phyloP scores from a whole-genome alignment of 1,140 invertebrate genomes.

The Sitophilus oryzae region DNA sequence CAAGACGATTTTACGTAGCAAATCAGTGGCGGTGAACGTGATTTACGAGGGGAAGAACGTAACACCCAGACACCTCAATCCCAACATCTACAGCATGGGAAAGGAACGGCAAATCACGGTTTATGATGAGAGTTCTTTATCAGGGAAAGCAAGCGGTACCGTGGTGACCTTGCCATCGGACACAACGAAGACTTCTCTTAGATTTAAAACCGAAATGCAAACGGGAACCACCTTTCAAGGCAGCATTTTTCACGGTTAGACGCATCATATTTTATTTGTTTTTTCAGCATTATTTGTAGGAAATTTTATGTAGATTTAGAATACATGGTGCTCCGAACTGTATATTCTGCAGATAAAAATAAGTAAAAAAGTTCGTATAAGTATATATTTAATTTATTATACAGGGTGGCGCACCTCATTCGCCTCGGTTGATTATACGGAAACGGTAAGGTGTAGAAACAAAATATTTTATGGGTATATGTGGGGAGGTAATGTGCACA shows the following conservation, averaged over 20 bases:
- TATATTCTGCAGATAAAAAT: too few relatives aligned
- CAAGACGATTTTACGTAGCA: slow-evolving; percentile 10
- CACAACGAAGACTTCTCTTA: slow-evolving; percentile 5
- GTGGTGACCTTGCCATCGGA: background rate
- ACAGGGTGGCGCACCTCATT: background rate
- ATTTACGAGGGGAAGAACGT: slow-evolving; percentile 31
- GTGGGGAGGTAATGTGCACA: too few relatives aligned
- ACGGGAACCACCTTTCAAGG: background rate
- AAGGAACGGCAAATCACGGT: slow-evolving; percentile 29
- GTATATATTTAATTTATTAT: too few relatives aligned
- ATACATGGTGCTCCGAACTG: too few relatives aligned
- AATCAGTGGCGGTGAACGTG: slow-evolving; percentile 12
- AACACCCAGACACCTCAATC: slow-evolving; percentile 34
- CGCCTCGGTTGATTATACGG: background rate
- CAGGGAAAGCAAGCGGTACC: background rate
- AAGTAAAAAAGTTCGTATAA: too few relatives aligned
- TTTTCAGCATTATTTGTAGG: too few relatives aligned
- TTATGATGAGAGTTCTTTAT: slow-evolving; percentile 18
- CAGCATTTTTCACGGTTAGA: slow-evolving; percentile 8
- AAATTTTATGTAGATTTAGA: too few relatives aligned
- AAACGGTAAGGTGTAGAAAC: too few relatives aligned
- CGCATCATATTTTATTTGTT: too few relatives aligned
- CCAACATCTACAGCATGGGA: slow-evolving; percentile 21
- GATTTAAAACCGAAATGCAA: slow-evolving; percentile 13
- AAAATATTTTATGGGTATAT: too few relatives aligned